Percentiles rank a stretch among this genome's conserved stretches.
Evolutionary conservation across 64 coral and sea anemone genomes (phyloP).

Genomic region (Pocillopora verrucosa): DNA sequence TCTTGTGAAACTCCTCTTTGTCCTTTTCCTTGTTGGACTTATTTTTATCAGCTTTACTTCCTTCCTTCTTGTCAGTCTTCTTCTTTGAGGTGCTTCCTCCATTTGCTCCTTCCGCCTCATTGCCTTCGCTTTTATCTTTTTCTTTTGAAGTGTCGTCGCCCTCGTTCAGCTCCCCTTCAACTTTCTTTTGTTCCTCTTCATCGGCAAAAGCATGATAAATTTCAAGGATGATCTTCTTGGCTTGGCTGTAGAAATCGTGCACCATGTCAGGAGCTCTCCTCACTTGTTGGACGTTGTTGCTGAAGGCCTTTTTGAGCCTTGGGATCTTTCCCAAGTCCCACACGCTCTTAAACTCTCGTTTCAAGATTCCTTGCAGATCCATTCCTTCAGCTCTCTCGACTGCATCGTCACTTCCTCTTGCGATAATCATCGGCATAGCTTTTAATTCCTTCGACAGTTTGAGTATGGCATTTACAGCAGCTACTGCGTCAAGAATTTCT

Average conservation of each 20-base stretch:
- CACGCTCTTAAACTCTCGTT: conserved; percentile 56
- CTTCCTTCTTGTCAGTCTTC: no score
- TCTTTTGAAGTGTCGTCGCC: conserved; percentile 7
- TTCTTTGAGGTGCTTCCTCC: neutral
- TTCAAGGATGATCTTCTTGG: conserved; percentile 53
- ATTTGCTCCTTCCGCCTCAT: conserved; percentile 15
- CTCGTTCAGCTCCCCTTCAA: conserved; percentile 41
- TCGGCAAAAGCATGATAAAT: conserved; percentile 76
- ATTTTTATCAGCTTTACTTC: no score
- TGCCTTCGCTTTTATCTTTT: neutral
- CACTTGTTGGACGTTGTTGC: conserved; percentile 74
- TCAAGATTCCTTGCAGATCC: conserved; percentile 42
- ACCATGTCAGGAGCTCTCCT: conserved; percentile 72
- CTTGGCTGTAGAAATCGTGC: conserved; percentile 62
- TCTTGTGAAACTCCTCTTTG: no score
- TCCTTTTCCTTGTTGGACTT: no score
- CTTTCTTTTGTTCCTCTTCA: conserved; percentile 57
- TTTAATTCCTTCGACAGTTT: conserved; percentile 66
- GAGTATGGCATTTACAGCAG: conserved; percentile 63
- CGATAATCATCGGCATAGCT: conserved; percentile 65
- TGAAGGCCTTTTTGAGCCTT: no score
- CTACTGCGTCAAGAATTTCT: conserved; percentile 50
- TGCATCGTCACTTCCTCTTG: conserved; percentile 40
- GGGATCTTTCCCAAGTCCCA: conserved; percentile 60
- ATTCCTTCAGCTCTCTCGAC: conserved; percentile 44